Conservation (phyloP, 1,140 invertebrate species). For the Drosophila pallidifrons region DNA sequence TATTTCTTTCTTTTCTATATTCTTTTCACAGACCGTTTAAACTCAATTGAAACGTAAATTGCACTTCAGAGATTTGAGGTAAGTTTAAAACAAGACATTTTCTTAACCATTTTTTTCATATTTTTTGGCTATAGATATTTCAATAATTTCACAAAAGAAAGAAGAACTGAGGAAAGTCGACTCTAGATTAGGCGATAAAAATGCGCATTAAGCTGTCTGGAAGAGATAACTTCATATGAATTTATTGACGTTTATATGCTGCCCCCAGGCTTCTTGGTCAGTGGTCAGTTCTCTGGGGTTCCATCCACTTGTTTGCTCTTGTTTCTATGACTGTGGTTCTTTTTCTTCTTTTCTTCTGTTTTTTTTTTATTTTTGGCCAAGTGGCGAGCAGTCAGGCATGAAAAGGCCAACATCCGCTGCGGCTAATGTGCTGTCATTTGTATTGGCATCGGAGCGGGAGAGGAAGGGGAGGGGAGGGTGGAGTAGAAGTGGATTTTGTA, state of each 20-base stretch:
- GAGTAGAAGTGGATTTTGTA: slow-evolving; percentile 34
- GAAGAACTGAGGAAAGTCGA: slow-evolving; percentile 63
- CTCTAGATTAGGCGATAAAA: slow-evolving; percentile 80
- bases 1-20: neutral
- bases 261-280: slow-evolving; percentile 39
- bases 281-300: slow-evolving; percentile 41
- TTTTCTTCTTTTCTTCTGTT: slow-evolving; percentile 11
- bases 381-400: slow-evolving; percentile 63
- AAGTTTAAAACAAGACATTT: slow-evolving; percentile 51
- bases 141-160: slow-evolving; percentile 39
- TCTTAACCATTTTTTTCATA: slow-evolving; percentile 7
- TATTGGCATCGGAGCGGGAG: slow-evolving; percentile 33
- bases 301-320: slow-evolving; percentile 64
- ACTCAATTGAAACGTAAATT: slow-evolving; percentile 11
- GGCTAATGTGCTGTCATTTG: slow-evolving; percentile 80
- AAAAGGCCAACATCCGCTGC: slow-evolving; percentile 81
- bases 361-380: slow-evolving; percentile 28
- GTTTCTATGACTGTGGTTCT: slow-evolving; percentile 29
- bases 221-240: slow-evolving; percentile 82
- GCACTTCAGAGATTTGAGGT: slow-evolving; percentile 47
- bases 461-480: neutral
- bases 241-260: slow-evolving; percentile 66
- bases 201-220: slow-evolving; percentile 81
- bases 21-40: slow-evolving; percentile 46
- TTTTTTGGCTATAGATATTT: slow-evolving; percentile 39